Evolutionary conservation across 1,140 invertebrate genomes (phyloP).

Genomic region (Drosophila miranda): DNA sequence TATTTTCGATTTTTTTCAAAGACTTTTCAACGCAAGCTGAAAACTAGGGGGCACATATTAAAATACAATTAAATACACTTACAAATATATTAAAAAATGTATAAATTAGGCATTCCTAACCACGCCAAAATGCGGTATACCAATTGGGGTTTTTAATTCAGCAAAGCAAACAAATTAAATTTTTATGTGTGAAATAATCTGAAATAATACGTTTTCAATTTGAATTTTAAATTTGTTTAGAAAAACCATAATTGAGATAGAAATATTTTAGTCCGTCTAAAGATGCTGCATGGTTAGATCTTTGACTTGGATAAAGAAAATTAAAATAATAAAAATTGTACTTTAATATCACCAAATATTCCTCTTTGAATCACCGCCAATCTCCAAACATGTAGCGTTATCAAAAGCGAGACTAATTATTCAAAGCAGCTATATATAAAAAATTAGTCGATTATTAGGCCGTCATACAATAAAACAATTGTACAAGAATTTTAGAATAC

Average conservation of each 20-base stretch:
- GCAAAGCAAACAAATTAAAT: background rate
- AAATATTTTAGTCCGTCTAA: conserved; percentile 15
- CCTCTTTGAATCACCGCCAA: too few species aligned
- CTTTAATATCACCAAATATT: conserved; percentile 3
- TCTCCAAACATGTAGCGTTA: too few species aligned
- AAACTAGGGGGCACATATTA: conserved; percentile 56
- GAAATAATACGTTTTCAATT: conserved; percentile 4
- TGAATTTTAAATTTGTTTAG: background rate
- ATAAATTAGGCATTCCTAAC: conserved; percentile 71
- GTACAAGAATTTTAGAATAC: conserved; percentile 17
- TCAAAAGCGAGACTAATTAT: conserved; percentile 4
- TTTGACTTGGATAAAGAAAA: background rate
- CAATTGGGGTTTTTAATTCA: conserved; percentile 26
- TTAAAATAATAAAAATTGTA: background rate
- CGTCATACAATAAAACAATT: background rate
- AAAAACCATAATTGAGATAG: too few species aligned
- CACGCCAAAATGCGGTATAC: conserved; percentile 36
- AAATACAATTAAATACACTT: conserved; percentile 52
- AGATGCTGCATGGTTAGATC: conserved; percentile 4
- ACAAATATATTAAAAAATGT: conserved; percentile 42
- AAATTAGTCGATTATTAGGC: conserved; percentile 6
- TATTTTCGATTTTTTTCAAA: conserved; percentile 62
- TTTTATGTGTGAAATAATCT: conserved; percentile 11
- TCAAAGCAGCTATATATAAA: conserved; percentile 2
- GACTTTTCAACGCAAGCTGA: conserved; percentile 62